A percentile compares a stretch with the other conserved stretches of the same genome.
These are phyloP conservation scores for Myotis myotis DNA, from an alignment of 2,797 vertebrate genomes.

Conservation along the genomic window DNA sequence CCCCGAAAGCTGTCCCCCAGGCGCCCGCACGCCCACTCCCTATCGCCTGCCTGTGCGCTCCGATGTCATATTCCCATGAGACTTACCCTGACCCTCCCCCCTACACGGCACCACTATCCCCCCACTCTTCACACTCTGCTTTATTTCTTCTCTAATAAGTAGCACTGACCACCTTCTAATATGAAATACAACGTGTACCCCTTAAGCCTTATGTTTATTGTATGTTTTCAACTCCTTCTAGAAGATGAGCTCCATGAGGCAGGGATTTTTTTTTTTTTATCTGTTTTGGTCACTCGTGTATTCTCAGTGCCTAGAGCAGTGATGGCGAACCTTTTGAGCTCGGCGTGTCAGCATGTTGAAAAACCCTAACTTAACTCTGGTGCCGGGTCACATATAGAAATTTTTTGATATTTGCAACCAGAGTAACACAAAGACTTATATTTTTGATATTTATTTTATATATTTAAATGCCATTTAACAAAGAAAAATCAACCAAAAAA, in stretches of 20 bases:
- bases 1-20: neutral
- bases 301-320: neutral
- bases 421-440: too few species aligned
- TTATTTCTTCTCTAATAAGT: neutral
- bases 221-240: neutral
- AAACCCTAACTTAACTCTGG: too few species aligned
- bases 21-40: neutral
- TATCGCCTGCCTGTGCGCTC: fast-evolving
- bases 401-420: too few species aligned
- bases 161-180: neutral
- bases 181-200: neutral
- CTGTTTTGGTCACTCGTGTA: neutral
- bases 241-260: neutral
- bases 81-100: neutral
- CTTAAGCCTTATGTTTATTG: neutral
- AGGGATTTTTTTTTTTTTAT: neutral
- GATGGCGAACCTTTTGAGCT: too few species aligned
- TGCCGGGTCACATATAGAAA: too few species aligned
- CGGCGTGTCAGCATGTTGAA: too few species aligned
- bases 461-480: too few species aligned
- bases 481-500: too few species aligned
- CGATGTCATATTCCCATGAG: neutral
- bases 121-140: neutral
- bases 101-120: fast-evolving
- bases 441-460: too few species aligned